These are phyloP conservation scores for Turnix velox DNA, from an alignment of 2,113 vertebrate genomes.

Conservation along the genomic window DNA sequence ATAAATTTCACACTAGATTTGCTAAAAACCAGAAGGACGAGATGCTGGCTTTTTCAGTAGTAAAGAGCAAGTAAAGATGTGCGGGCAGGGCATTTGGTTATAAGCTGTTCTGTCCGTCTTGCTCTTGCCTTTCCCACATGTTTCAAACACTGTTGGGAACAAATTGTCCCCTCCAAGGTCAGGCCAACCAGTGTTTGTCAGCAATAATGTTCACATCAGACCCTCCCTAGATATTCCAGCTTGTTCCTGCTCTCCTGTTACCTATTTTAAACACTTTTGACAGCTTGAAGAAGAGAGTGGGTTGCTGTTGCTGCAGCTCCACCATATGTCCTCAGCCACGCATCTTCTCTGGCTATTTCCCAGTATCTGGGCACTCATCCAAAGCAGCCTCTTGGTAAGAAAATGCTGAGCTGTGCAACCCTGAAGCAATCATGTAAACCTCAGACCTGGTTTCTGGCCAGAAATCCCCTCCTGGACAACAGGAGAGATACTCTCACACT, in stretches of 20 bases:
- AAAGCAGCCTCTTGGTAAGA: not conserved
- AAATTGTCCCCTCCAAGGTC: not conserved
- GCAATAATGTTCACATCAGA: not conserved
- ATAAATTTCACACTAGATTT: not conserved
- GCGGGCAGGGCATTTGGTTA: not conserved
- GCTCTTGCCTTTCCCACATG: not conserved
- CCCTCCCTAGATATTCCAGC: not conserved
- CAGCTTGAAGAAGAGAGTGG: slow-evolving; percentile 4
- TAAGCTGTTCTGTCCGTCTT: not conserved
- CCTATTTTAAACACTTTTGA: not conserved
- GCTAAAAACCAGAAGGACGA: not conserved
- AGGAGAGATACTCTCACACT: not conserved
- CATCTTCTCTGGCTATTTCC: not conserved
- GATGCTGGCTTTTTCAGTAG: not conserved
- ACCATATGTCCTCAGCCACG: not conserved
- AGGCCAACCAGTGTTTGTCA: not conserved
- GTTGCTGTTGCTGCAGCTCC: not conserved
- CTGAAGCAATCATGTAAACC: not conserved
- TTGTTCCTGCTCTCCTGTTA: not conserved
- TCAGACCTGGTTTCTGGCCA: not conserved
- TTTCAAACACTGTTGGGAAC: not conserved
- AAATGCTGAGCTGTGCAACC: not conserved
- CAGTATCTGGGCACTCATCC: not conserved
- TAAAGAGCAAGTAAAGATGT: not conserved
- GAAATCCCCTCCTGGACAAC: not conserved